Conservation (phyloP, 1,140 invertebrate genomes). For the Zaprionus ghesquierei region DNA sequence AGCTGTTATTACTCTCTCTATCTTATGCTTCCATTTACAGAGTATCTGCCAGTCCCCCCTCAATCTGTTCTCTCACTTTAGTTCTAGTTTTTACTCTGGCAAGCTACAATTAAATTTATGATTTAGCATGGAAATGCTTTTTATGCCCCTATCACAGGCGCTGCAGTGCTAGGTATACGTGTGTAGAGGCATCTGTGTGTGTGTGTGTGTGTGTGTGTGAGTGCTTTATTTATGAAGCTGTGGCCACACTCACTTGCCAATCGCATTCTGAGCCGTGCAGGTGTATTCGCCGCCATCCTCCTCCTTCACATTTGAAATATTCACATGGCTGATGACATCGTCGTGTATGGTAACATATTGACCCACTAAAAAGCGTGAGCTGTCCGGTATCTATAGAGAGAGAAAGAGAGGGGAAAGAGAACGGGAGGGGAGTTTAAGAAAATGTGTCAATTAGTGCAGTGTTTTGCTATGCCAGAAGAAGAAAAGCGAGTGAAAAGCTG, state of each 20-base stretch:
- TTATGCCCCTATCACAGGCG: constrained; percentile 46
- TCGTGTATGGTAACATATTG: constrained; percentile 96
- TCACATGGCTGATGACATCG: constrained; percentile 96
- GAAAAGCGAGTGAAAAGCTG: constrained; percentile 15
- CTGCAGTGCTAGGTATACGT: not conserved
- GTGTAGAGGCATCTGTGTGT: not conserved
- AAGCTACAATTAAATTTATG: constrained; percentile 68
- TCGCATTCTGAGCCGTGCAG: constrained; percentile 92
- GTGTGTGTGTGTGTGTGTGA: constrained; percentile 14
- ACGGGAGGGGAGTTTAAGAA: not conserved
- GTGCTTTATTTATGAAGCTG: constrained; percentile 68
- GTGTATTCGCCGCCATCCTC: constrained; percentile 96
- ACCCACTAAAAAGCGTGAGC: constrained; percentile 91
- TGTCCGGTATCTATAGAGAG: constrained; percentile 75
- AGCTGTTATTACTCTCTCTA: no score
- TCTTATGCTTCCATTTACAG: not conserved
- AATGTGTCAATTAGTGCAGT: constrained; percentile 56
- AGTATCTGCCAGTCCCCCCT: not conserved
- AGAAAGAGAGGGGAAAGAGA: not conserved
- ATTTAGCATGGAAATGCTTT: constrained; percentile 77
- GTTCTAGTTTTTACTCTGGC: constrained; percentile 36
- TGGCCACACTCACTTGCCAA: constrained; percentile 84
- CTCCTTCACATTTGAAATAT: constrained; percentile 93
- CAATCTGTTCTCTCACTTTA: not conserved
- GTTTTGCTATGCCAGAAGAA: not conserved